phyloP scores from a whole-genome alignment of 2,888 invertebrate genomes.

The Oasisia sp. region DNA sequence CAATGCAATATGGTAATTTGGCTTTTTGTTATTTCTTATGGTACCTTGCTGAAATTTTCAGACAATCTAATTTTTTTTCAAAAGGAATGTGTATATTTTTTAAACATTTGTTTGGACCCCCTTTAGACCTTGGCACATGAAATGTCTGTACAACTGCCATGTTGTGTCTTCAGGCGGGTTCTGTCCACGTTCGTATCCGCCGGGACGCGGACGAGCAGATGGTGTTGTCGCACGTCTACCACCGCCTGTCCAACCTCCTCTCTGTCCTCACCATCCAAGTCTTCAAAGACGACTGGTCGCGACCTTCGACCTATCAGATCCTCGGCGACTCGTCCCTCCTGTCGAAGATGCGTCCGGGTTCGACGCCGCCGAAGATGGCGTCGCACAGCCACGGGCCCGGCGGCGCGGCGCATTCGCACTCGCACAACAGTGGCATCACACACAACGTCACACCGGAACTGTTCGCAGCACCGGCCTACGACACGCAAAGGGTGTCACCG shows the following conservation, averaged over 20 bases:
- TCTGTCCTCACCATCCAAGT: constrained; percentile 72
- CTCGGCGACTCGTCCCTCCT: constrained; percentile 34
- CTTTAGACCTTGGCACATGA: too few relatives aligned
- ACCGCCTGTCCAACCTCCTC: constrained; percentile 71
- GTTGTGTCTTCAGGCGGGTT: constrained; percentile 67
- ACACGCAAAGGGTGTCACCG: neutral
- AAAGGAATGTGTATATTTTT: too few relatives aligned
- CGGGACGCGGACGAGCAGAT: constrained; percentile 74
- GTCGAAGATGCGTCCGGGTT: constrained; percentile 25
- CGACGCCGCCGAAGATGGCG: neutral
- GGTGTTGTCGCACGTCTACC: constrained; percentile 72
- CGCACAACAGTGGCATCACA: neutral
- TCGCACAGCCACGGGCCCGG: neutral
- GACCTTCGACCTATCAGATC: constrained; percentile 55
- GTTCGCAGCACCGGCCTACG: neutral
- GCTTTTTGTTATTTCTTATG: too few relatives aligned
- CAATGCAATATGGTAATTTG: too few relatives aligned
- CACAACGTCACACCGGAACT: neutral
- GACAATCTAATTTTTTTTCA: too few relatives aligned
- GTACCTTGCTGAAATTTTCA: too few relatives aligned
- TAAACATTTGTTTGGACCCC: too few relatives aligned
- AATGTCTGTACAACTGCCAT: neutral
- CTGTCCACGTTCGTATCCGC: constrained; percentile 72
- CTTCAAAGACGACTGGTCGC: constrained; percentile 68
- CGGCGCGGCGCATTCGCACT: neutral